Conservation (phyloP, 1,140 invertebrate species). For the Neodiprion lecontei region DNA sequence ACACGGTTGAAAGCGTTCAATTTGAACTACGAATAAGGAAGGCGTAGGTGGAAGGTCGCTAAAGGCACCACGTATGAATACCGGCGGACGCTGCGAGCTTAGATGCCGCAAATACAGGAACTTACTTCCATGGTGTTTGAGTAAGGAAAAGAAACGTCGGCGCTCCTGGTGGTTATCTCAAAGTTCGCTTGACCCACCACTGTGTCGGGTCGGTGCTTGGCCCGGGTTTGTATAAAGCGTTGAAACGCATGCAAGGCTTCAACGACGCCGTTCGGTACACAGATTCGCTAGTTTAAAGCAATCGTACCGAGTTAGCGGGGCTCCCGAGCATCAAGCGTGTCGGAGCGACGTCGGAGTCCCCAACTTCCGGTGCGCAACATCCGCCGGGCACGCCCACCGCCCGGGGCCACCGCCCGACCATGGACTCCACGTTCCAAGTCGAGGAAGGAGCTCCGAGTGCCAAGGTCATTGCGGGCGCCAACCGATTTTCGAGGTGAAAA, state of each 20-base stretch:
- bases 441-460: background rate
- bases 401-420: conserved; percentile 50
- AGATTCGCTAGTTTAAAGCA: conserved; percentile 16
- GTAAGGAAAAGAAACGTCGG: background rate
- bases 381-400: conserved; percentile 60
- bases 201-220: no score
- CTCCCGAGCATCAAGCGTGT: conserved; percentile 56
- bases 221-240: no score
- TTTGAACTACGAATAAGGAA: background rate
- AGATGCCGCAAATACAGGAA: background rate
- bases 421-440: conserved; percentile 24
- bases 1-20: background rate
- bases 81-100: background rate
- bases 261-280: background rate
- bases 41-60: background rate
- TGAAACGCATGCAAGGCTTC: no score
- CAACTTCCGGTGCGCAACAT: conserved; percentile 61
- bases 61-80: background rate
- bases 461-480: background rate
- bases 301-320: conserved; percentile 36
- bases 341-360: conserved; percentile 53
- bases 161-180: background rate
- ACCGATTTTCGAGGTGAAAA: conserved; percentile 28
- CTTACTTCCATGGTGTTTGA: background rate
- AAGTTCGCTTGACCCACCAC: background rate